phyloP scores from a whole-genome alignment of 1,140 invertebrate species.

The Danaus melanippus region DNA sequence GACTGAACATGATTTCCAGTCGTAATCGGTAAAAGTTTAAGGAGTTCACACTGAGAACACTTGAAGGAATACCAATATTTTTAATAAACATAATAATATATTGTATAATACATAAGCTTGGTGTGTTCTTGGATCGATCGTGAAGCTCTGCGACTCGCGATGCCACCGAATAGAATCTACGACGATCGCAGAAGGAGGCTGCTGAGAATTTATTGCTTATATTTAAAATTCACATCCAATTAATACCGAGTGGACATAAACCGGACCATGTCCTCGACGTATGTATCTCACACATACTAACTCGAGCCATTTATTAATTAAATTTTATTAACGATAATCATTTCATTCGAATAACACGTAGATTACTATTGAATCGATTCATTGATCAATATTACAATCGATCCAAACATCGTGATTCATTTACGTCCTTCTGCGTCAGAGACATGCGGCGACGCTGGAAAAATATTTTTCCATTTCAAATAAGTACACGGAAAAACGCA shows the following conservation, averaged over 20 bases:
- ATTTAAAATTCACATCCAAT: slow-evolving; percentile 3
- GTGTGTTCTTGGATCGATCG: slow-evolving; percentile 20
- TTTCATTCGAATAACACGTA: too few species aligned
- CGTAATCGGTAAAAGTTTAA: too few species aligned
- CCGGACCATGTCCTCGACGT: slow-evolving; percentile 3
- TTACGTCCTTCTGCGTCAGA: too few species aligned
- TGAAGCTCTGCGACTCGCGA: slow-evolving; percentile 9
- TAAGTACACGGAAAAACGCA: slow-evolving; percentile 56
- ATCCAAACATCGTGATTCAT: too few species aligned
- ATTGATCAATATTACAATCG: too few species aligned
- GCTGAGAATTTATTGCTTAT: slow-evolving; percentile 8
- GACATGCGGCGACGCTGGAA: slow-evolving; percentile 32
- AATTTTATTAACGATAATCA: too few species aligned
- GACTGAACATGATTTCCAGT: too few species aligned
- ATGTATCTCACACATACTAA: slow-evolving; percentile 1
- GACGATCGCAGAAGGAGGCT: slow-evolving; percentile 9
- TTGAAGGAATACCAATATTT: too few species aligned
- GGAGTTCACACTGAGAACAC: too few species aligned
- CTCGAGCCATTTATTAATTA: too few species aligned
- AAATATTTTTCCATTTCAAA: slow-evolving; percentile 64
- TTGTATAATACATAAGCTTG: background rate
- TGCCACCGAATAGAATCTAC: slow-evolving; percentile 31
- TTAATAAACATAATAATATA: too few species aligned
- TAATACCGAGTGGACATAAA: slow-evolving; percentile 6
- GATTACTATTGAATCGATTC: too few species aligned